These are phyloP conservation scores for Tiliacea citrago DNA, from an alignment of 2,888 invertebrate species.

Conservation along the genomic window DNA sequence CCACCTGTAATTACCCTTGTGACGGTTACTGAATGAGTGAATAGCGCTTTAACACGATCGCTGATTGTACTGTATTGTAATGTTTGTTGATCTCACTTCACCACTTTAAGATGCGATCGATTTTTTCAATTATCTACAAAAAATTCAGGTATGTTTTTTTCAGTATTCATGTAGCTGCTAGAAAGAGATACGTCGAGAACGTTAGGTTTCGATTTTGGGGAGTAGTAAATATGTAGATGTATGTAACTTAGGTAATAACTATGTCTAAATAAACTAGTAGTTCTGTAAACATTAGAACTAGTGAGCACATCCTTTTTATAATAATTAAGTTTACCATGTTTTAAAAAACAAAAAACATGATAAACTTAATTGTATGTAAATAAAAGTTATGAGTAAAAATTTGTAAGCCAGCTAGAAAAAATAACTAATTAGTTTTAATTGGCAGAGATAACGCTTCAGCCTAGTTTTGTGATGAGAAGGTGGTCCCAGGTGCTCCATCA, in stretches of 20 bases:
- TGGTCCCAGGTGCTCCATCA: too few species aligned
- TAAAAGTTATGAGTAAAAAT: too few species aligned
- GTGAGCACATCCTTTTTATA: too few species aligned
- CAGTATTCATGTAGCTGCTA: not conserved
- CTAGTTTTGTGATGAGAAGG: too few species aligned
- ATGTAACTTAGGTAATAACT: too few species aligned
- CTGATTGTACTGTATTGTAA: constrained; percentile 8
- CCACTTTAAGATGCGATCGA: constrained; percentile 9
- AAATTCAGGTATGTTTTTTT: constrained; percentile 7
- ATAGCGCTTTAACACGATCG: constrained; percentile 26
- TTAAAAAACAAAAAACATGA: too few species aligned
- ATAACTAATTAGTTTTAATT: too few species aligned
- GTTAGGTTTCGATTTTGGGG: not conserved
- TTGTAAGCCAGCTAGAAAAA: too few species aligned
- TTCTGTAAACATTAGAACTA: too few species aligned
- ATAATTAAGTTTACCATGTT: too few species aligned
- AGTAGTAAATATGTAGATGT: not conserved
- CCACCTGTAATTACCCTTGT: constrained; percentile 34
- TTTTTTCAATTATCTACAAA: constrained; percentile 18
- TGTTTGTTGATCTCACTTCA: constrained; percentile 13
- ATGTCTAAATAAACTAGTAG: not conserved
- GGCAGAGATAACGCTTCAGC: too few species aligned
- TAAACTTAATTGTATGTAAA: too few species aligned
- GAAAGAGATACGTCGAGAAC: not conserved
- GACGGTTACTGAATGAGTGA: constrained; percentile 29